phyloP scores from a whole-genome alignment of 1,140 invertebrate species.

The Notospermus geniculatus region DNA sequence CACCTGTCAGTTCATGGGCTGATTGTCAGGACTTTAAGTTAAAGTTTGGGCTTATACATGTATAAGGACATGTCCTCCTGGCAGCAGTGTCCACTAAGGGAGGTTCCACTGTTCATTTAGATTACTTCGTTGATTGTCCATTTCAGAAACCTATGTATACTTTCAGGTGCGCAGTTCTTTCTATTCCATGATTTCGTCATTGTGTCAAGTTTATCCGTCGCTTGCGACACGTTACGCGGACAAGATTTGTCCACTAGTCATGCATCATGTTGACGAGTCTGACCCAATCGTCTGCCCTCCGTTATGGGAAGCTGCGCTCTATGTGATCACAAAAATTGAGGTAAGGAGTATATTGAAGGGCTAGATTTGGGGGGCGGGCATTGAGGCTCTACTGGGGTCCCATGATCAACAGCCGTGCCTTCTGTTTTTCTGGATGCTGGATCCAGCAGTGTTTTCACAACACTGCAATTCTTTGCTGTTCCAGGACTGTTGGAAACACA shows the following conservation, averaged over 20 bases:
- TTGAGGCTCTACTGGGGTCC: too few relatives aligned
- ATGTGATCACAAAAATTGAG: constrained; percentile 62
- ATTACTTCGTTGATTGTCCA: background rate
- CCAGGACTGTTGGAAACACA: constrained; percentile 68
- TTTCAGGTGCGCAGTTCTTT: constrained; percentile 62
- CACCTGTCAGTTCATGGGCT: too few relatives aligned
- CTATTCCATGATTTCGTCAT: constrained; percentile 64
- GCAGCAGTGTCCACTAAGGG: too few relatives aligned
- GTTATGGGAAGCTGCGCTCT: constrained; percentile 71
- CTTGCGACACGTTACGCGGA: constrained; percentile 57
- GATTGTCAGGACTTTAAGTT: too few relatives aligned
- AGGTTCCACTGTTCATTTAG: too few relatives aligned
- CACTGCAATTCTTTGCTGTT: constrained; percentile 24
- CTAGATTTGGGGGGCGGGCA: too few relatives aligned
- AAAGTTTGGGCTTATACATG: too few relatives aligned
- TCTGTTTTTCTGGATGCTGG: too few relatives aligned
- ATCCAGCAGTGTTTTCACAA: constrained; percentile 13
- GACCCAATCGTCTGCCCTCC: constrained; percentile 66
- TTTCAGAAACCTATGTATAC: constrained; percentile 23
- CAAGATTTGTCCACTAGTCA: constrained; percentile 62
- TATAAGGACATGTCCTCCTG: too few relatives aligned
- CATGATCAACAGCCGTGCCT: too few relatives aligned
- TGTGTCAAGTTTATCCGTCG: constrained; percentile 59
- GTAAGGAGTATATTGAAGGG: too few relatives aligned
- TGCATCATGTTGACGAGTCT: constrained; percentile 70